Conservation (phyloP, 2,888 invertebrate species). For the Sisyra nigra region DNA sequence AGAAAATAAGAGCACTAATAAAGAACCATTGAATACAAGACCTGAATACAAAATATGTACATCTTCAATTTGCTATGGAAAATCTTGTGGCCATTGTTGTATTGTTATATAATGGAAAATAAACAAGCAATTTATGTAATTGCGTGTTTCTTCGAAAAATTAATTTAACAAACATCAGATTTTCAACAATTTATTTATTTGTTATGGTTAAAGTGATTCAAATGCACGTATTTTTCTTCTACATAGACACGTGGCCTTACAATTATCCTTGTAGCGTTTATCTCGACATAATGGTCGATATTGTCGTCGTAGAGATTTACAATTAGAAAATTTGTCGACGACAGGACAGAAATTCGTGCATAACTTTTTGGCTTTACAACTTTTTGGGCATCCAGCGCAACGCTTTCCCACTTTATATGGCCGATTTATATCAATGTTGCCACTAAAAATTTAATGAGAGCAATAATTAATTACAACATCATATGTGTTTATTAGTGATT, state of each 20-base stretch:
- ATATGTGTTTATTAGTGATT: not conserved
- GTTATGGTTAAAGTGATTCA: not conserved
- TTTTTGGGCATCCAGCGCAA: slow-evolving; percentile 45
- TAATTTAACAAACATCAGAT: too few species aligned
- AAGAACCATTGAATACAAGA: too few species aligned
- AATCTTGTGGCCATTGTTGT: too few species aligned
- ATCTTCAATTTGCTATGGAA: too few species aligned
- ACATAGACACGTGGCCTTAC: slow-evolving; percentile 61
- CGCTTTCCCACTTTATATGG: slow-evolving; percentile 52
- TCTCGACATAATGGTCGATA: too few species aligned
- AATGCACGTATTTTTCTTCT: slow-evolving; percentile 33
- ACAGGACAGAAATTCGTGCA: slow-evolving; percentile 57
- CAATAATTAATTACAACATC: not conserved
- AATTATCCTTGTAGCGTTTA: slow-evolving; percentile 23
- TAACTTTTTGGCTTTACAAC: slow-evolving; percentile 45
- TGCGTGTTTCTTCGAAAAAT: too few species aligned
- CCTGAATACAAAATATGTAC: too few species aligned
- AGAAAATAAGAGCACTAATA: too few species aligned
- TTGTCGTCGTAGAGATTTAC: slow-evolving; percentile 21
- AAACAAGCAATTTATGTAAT: too few species aligned
- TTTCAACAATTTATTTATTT: too few species aligned
- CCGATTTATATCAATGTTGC: slow-evolving; percentile 44
- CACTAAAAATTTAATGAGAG: slow-evolving; percentile 32
- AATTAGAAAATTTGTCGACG: slow-evolving; percentile 58
- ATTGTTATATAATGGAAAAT: too few species aligned